Conservation (phyloP, 1,140 invertebrate species). For the Nylanderia fulva region DNA sequence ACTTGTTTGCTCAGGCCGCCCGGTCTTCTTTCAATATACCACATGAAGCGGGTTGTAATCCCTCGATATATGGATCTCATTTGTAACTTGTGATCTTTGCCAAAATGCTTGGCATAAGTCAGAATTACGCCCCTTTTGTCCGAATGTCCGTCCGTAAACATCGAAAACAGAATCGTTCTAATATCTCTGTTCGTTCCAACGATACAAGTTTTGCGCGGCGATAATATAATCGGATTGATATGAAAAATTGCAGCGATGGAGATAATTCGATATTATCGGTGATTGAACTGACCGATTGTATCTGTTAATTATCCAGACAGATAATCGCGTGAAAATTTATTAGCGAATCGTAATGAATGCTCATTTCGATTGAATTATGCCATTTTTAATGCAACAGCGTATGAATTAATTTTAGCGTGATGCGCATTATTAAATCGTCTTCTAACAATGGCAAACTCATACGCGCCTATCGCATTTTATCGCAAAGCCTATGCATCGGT, state of each 20-base stretch:
- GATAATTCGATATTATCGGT: neutral
- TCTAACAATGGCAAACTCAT: neutral
- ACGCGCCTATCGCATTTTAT: constrained; percentile 2
- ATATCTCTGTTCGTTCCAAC: neutral
- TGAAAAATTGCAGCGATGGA: constrained; percentile 14
- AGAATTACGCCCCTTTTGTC: constrained; percentile 72
- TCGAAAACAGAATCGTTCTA: constrained; percentile 4
- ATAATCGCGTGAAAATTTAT: constrained; percentile 21
- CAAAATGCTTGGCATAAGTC: constrained; percentile 72
- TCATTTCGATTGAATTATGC: constrained; percentile 22
- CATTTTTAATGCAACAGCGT: neutral
- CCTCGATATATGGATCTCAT: constrained; percentile 79
- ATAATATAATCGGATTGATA: neutral
- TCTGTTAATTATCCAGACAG: constrained; percentile 18
- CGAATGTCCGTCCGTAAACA: constrained; percentile 16
- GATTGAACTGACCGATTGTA: neutral
- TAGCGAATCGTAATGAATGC: constrained; percentile 26
- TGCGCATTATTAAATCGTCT: neutral
- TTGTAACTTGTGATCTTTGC: constrained; percentile 80
- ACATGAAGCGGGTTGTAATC: constrained; percentile 73
- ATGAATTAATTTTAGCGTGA: constrained; percentile 38
- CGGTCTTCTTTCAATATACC: constrained; percentile 70
- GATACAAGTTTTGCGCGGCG: neutral
- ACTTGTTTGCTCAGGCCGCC: constrained; percentile 68
- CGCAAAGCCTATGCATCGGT: neutral